phyloP scores from a whole-genome alignment of 2,113 vertebrate genomes.

The Ailuropoda melanoleuca region DNA sequence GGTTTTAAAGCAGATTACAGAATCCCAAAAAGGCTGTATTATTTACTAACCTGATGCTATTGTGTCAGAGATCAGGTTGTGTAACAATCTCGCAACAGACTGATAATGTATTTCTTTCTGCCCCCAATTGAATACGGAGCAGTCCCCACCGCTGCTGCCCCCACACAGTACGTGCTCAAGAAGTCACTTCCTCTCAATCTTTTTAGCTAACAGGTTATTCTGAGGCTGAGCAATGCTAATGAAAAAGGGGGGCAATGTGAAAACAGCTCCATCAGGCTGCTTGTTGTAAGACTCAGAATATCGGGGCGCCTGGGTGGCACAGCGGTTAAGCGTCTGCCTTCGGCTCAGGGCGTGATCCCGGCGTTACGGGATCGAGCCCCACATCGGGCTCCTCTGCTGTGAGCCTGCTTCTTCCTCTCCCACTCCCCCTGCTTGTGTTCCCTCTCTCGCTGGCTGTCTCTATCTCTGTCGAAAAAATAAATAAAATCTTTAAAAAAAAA shows the following conservation, averaged over 20 bases:
- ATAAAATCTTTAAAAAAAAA: too few relatives aligned
- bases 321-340: too few relatives aligned
- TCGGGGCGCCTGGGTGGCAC: too few relatives aligned
- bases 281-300: rapidly evolving
- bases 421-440: too few relatives aligned
- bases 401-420: too few relatives aligned
- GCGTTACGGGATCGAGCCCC: too few relatives aligned
- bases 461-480: too few relatives aligned
- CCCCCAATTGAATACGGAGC: neutral
- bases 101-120: neutral
- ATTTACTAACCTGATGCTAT: neutral
- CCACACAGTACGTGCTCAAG: neutral
- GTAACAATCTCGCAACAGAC: neutral
- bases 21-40: neutral
- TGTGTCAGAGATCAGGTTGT: neutral
- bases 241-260: neutral
- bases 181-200: neutral
- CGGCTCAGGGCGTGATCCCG: too few relatives aligned
- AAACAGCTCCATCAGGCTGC: neutral
- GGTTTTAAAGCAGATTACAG: neutral
- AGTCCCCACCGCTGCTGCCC: neutral
- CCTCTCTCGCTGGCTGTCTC: too few relatives aligned
- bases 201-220: neutral
- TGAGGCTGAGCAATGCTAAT: neutral
- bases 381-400: too few relatives aligned